Evolutionary conservation across 2,888 invertebrate genomes (phyloP), one percentile per base, ranked within the genome.

Genomic region (Oligia fasciuncula): DNA sequence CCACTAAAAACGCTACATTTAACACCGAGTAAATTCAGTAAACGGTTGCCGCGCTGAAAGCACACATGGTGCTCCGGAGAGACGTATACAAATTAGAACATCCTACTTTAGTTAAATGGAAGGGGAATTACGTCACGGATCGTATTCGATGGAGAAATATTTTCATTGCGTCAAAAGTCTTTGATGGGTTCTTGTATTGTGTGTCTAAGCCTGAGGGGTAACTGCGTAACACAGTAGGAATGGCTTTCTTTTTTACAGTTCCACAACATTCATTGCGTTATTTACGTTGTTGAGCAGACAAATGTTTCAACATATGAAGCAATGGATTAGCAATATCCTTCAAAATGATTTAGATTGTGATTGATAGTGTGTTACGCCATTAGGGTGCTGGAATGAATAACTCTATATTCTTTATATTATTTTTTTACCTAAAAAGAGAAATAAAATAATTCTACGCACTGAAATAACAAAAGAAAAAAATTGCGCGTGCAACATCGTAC

Each of bases 71-170:
- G 29, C 65, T 40, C 40, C 9, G 5, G 23, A 49, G 62, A 79
- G 68, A 82, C 71, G 57, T 74, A 35, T 70, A 85, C 66, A 82
- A 85, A 85, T 85, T 78, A 78, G 54, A 70, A 75, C 69, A 60
- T 69, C 68, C 79, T 72, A 68, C 67, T 81, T 77, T 35, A 63
- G 17, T 23, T 23, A 23, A 76, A 76, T 40, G 35, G 17, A 73
- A 40, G 23, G 54, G 19, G 19, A n/a, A 46, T 77, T n/a, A 65
- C 63, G 62, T 81, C 76, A 73, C 35, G 49, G 17, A 57, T 57
- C 23, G 23, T n/a, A 17, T 73, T 67, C 4, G 19, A 60, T 17
- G 9, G 13, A 46, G 66, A 29, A 54, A 46, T 54, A 46, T 54
- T 54, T 49, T 0, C 35, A 63, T 8, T 63, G 62, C 35, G 35